Base-by-base conservation (phyloP, 2,113 vertebrate species). In the Panurus biarmicus region DNA sequence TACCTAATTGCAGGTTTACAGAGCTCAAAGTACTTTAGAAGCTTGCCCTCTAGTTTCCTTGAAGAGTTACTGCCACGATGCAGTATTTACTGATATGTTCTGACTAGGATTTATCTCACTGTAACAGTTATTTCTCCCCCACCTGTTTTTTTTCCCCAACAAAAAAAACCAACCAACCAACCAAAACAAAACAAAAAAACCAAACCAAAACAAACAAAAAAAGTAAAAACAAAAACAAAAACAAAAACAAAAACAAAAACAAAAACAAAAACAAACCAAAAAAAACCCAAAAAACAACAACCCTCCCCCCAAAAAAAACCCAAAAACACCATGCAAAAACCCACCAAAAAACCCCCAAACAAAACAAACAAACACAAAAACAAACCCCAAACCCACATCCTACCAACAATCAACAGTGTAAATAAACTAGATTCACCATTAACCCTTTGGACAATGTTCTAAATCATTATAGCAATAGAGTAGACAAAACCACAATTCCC, bases 41-140 rank as follows among this genome's bases (percentile, higher is more conserved):
- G 93, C 21, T 89, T 96, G 94, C 91, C 94, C 91, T 94, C 95
- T 95, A 93, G 91, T 85, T 89, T 91, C 60, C 42, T 20, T 36
- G n/a, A 73, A 40, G 67, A 61, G 92, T 84, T 90, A 96, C 76
- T 89, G 83, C 75, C 88, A 81, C 8, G 1, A 31, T 22, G 47
- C 33, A 42, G 28, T 20, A 51, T n/a, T 62, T 53, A 56, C 12
- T 0, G 1, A 2, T 3, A 17, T 22, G 12, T 58, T 83, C 58
- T 62, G 31, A 29, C 26, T 28, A 25, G 23, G 42, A 62, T 80
- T 65, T 83, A 14, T 66, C 38, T 77, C 67, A 14, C 11, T 71
- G 12, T 23, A 77, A 70, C 14, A 61, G 54, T n/a, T 47, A 48
- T 48, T 75, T 56, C 31, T 10, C 19, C 21, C 35, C 7, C 24